Evolutionary conservation across 2,888 invertebrate genomes (phyloP).

Genomic region (Dasysyrphus tricinctus): DNA sequence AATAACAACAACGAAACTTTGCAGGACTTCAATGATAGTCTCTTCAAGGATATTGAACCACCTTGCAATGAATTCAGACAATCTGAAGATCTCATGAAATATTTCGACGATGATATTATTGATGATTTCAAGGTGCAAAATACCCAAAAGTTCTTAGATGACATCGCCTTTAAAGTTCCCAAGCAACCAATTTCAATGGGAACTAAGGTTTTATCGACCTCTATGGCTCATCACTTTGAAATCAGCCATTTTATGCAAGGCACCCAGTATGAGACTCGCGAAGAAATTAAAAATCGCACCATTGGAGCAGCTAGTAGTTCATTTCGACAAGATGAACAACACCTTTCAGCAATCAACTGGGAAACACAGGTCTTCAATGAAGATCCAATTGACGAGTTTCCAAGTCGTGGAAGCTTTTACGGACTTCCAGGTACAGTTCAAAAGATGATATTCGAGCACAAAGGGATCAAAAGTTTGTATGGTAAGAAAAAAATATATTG

Average conservation of each 20-base stretch:
- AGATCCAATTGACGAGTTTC: slow-evolving; percentile 76
- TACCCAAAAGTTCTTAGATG: slow-evolving; percentile 81
- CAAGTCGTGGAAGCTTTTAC: slow-evolving; percentile 87
- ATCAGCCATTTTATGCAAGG: slow-evolving; percentile 77
- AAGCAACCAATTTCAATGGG: slow-evolving; percentile 47
- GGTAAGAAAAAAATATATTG: slow-evolving; percentile 85
- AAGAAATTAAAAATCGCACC: slow-evolving; percentile 77
- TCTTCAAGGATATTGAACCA: slow-evolving; percentile 78
- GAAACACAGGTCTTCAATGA: slow-evolving; percentile 79
- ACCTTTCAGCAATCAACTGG: slow-evolving; percentile 79
- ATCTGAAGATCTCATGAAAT: slow-evolving; percentile 62
- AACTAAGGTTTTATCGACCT: slow-evolving; percentile 17
- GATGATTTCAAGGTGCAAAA: slow-evolving; percentile 78
- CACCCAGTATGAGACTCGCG: slow-evolving; percentile 80
- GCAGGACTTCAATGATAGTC: slow-evolving; percentile 76
- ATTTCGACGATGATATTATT: slow-evolving; percentile 75
- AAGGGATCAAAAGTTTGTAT: slow-evolving; percentile 92
- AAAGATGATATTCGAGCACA: slow-evolving; percentile 88
- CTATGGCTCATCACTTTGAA: slow-evolving; percentile 49
- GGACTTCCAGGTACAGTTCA: slow-evolving; percentile 90
- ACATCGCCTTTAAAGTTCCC: slow-evolving; percentile 79
- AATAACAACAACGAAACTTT: slow-evolving; percentile 8
- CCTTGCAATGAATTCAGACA: slow-evolving; percentile 56
- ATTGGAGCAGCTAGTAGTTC: neutral
- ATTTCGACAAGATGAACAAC: slow-evolving; percentile 74